These are phyloP conservation scores for Drosophila cracens DNA, from an alignment of 2,888 invertebrate genomes.

Conservation along the genomic window DNA sequence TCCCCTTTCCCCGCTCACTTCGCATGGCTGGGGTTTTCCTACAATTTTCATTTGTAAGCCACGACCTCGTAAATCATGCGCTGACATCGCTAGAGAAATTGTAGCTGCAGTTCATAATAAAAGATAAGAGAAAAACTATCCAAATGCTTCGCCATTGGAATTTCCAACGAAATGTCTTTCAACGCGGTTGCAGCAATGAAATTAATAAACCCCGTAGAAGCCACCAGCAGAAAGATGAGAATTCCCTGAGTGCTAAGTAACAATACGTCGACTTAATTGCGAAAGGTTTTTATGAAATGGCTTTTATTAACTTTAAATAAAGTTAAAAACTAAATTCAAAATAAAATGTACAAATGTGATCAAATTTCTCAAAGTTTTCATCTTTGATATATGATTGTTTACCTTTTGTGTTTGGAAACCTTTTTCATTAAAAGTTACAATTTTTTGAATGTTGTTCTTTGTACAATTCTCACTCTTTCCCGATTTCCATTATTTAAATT, in stretches of 20 bases:
- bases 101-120: constrained; percentile 76
- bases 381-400: too few relatives aligned
- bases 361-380: neutral
- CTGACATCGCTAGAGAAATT: constrained; percentile 73
- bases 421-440: neutral
- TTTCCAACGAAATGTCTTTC: constrained; percentile 45
- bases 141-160: constrained; percentile 51
- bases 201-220: constrained; percentile 65
- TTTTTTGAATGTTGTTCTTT: neutral
- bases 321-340: neutral
- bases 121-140: constrained; percentile 53
- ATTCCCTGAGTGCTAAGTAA: neutral
- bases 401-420: neutral
- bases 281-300: neutral
- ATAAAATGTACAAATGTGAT: neutral
- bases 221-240: constrained; percentile 12
- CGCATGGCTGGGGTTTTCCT: constrained; percentile 52
- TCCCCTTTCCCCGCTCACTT: neutral
- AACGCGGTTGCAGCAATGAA: constrained; percentile 46
- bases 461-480: neutral
- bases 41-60: constrained; percentile 75
- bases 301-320: neutral
- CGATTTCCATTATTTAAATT: neutral
- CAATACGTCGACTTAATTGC: constrained; percentile 14
- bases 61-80: constrained; percentile 75